Conservation (phyloP, 53 echinoderm and acorn worm species). For the Henricia sp. region DNA sequence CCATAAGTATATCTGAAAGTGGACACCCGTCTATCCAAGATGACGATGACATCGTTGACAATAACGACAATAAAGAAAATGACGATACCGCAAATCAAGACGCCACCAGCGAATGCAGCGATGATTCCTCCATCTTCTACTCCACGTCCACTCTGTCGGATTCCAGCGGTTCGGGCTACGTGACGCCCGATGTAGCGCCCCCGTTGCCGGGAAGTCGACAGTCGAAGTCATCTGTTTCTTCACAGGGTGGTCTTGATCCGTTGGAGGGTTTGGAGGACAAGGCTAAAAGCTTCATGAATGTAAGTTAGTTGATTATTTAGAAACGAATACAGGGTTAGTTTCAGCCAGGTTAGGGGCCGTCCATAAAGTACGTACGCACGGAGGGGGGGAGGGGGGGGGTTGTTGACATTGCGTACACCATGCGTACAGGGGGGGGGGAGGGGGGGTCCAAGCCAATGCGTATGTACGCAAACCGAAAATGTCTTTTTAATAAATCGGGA, state of each 20-base stretch:
- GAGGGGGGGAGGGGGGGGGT: no score
- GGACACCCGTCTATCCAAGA: slow-evolving; percentile 27
- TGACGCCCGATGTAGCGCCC: slow-evolving; percentile 69
- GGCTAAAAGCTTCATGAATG: slow-evolving; percentile 77
- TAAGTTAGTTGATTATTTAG: no score
- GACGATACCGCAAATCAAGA: neutral
- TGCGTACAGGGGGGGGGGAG: no score
- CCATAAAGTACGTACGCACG: no score
- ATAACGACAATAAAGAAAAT: slow-evolving; percentile 16
- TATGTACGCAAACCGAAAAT: no score
- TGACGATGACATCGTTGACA: slow-evolving; percentile 30
- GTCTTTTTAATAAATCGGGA: no score
- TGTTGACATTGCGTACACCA: no score
- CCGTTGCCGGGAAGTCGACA: slow-evolving; percentile 22
- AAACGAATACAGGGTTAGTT: no score
- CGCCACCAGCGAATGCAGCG: neutral
- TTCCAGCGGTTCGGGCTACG: slow-evolving; percentile 71
- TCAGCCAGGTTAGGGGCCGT: no score
- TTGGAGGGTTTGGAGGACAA: slow-evolving; percentile 85
- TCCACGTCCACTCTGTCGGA: slow-evolving; percentile 38
- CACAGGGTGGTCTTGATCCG: slow-evolving; percentile 73
- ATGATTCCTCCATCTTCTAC: slow-evolving; percentile 7
- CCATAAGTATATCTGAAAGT: slow-evolving; percentile 36
- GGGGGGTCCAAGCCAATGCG: no score
- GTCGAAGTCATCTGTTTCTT: slow-evolving; percentile 16